Conservation (phyloP, 1,140 invertebrate genomes). For the Aplysia californica region DNA sequence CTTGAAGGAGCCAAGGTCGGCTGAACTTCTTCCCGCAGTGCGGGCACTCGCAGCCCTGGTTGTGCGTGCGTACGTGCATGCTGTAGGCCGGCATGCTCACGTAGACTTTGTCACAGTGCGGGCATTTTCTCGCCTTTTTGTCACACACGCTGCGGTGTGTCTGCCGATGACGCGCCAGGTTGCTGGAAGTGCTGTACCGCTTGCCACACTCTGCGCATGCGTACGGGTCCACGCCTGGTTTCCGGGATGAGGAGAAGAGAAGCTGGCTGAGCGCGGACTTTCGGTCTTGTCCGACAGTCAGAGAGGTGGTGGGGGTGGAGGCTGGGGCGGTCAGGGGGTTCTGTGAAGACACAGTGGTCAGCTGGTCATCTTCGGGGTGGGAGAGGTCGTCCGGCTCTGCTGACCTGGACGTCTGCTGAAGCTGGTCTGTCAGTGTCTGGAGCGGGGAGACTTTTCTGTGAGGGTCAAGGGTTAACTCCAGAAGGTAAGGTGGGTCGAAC, state of each 20-base stretch:
- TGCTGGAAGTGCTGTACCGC: conserved; percentile 66
- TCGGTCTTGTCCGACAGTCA: conserved; percentile 17
- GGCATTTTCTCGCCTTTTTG: conserved; percentile 76
- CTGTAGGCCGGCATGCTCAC: conserved; percentile 97
- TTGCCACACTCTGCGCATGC: conserved; percentile 66
- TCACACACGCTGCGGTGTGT: conserved; percentile 63
- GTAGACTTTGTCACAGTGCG: conserved; percentile 92
- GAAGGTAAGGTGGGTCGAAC: conserved; percentile 12
- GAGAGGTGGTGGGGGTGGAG: neutral
- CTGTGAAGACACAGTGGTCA: neutral
- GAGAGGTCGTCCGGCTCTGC: neutral
- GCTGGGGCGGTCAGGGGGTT: neutral
- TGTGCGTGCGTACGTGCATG: conserved; percentile 97
- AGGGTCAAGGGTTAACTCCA: neutral
- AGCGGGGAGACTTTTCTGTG: neutral
- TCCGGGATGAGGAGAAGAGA: conserved; percentile 7
- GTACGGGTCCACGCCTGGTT: conserved; percentile 35
- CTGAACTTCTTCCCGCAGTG: conserved; percentile 98
- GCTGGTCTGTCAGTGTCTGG: neutral
- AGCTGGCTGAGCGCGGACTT: conserved; percentile 33
- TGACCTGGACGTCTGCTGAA: neutral
- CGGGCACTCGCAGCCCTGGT: conserved; percentile 89
- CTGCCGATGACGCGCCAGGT: conserved; percentile 66
- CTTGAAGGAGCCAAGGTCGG: conserved; percentile 93
- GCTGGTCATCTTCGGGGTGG: neutral